Evolutionary conservation across 2,888 invertebrate species (phyloP), one percentile per base, ranked within the genome.

Genomic region (Callinectes sapidus): DNA sequence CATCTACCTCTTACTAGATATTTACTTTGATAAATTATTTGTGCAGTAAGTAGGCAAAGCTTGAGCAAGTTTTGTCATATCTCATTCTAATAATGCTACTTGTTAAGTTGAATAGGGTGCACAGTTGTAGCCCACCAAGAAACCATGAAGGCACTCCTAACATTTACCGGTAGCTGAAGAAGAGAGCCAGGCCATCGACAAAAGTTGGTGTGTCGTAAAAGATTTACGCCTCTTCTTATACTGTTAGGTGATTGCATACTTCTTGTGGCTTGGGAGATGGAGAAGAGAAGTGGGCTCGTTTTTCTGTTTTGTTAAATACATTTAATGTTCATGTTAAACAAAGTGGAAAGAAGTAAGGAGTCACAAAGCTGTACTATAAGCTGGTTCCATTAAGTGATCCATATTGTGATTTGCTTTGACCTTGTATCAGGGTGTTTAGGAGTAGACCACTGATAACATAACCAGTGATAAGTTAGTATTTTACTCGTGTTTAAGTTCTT

Each of bases 351-450:
- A 55, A 89, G 35, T 61, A 18, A 61, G 14, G 61, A 23, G 48
- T 39, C 39, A 54, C 35, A n/a, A 71, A 90, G 71, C 28, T 71
- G 32, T 90, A 81, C 54, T 32, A 71, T 54, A 54, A 81, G 35
- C 39, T 90, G 39, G 39, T 39, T 71, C 39, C 66, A 42, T 71
- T 90, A 61, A 39, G 71, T 77, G 54, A 90, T 81, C 90, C 90
- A 90, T 81, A 90, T 90, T 90, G 81, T 90, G 90, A 90, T 90
- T 90, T 90, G 81, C 28, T 48, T 48, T 54, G 55, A 89, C 91
- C 88, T 81, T 91, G 88, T 89, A 91, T 91, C 91, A 91, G 91
- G 88, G 91, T 91, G 77, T 77, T 61, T 71, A 71, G 71, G 13
- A 71, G 71, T 71, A 71, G 71, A 71, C 71, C 71, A 71, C 71